Evolutionary conservation across 2,888 invertebrate genomes (phyloP).

Genomic region (Aelia acuminata): DNA sequence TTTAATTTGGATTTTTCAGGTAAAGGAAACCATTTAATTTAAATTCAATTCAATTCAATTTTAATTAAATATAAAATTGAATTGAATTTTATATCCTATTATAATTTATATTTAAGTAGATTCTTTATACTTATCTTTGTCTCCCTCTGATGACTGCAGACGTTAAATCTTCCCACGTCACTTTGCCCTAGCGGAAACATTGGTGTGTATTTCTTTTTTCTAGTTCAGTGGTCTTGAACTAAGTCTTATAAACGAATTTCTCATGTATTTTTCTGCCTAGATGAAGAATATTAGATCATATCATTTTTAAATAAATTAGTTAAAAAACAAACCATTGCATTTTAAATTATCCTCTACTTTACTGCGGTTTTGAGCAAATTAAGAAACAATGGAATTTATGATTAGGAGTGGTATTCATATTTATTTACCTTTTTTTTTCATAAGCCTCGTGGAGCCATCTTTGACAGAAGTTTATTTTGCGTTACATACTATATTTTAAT

Average conservation of each 20-base stretch:
- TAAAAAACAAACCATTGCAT: background rate
- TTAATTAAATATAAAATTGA: no score
- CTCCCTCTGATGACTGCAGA: no score
- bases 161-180: background rate
- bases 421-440: no score
- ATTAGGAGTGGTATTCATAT: no score
- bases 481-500: no score
- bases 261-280: background rate
- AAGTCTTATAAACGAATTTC: background rate
- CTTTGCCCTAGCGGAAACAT: background rate
- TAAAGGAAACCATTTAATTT: no score
- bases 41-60: no score
- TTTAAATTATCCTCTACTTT: background rate
- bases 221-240: background rate
- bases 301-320: background rate
- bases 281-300: background rate
- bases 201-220: background rate
- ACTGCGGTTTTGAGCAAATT: background rate
- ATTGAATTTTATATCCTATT: no score
- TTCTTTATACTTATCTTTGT: background rate
- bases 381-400: no score
- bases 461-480: no score
- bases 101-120: background rate
- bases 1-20: no score
- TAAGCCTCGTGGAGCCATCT: no score